Evolutionary conservation across 1,140 invertebrate genomes (phyloP).

Genomic region (Maconellicoccus hirsutus): DNA sequence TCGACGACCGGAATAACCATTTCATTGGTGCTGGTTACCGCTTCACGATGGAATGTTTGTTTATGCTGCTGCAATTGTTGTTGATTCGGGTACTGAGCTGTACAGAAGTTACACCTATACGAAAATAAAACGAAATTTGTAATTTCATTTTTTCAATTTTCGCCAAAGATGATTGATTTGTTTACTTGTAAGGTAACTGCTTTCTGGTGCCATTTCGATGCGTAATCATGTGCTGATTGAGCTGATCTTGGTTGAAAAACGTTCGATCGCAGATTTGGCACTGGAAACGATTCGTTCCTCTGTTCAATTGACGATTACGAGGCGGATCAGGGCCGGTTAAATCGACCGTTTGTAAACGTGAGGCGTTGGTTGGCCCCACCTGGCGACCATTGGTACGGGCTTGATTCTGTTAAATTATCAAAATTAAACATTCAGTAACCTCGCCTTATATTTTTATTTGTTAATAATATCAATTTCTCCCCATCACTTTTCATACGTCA

Average conservation of each 20-base stretch:
- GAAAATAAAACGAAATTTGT: conserved; percentile 1
- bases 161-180: not conserved
- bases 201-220: conserved; percentile 35
- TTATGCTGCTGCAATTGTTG: conserved; percentile 53
- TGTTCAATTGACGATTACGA: conserved; percentile 25
- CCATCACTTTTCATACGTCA: too few relatives aligned
- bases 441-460: too few relatives aligned
- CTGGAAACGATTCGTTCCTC: conserved; percentile 33
- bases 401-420: not conserved
- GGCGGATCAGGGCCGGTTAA: conserved; percentile 37
- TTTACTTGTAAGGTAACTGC: conserved; percentile 41
- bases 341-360: conserved; percentile 37
- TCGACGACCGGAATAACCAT: conserved; percentile 56
- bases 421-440: too few relatives aligned
- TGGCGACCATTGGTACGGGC: not conserved
- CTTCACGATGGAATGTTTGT: conserved; percentile 50
- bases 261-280: conserved; percentile 43
- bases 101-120: conserved; percentile 55
- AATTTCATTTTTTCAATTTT: not conserved
- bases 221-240: conserved; percentile 39
- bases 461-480: too few relatives aligned
- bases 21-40: conserved; percentile 24
- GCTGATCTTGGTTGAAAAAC: conserved; percentile 39
- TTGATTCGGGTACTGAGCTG: conserved; percentile 53
- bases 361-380: not conserved